These are phyloP conservation scores for Zoanthus solanderi DNA, from an alignment of 92 coral and sea anemone genomes.

Conservation along the genomic window DNA sequence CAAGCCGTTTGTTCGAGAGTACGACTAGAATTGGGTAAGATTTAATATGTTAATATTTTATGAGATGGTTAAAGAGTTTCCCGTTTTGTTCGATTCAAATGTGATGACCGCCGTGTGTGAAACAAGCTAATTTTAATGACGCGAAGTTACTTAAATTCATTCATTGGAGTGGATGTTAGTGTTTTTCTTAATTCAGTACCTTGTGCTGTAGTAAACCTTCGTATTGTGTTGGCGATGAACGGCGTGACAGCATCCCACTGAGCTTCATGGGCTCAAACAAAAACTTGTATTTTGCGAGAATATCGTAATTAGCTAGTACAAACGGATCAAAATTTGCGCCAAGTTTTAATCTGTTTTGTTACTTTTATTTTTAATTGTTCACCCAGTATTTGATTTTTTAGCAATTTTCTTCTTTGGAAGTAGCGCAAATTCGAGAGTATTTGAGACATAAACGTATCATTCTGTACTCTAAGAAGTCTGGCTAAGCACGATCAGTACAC, in stretches of 20 bases:
- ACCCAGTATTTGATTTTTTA: no score
- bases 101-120: not conserved
- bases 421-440: no score
- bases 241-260: not conserved
- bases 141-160: not conserved
- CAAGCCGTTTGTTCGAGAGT: constrained; percentile 68
- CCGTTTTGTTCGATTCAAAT: not conserved
- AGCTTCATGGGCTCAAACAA: not conserved
- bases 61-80: not conserved
- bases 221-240: not conserved
- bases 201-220: not conserved
- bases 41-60: constrained; percentile 20
- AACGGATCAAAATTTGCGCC: no score
- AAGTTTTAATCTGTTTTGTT: no score
- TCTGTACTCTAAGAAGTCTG: no score
- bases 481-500: no score
- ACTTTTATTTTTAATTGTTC: no score
- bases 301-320: not conserved
- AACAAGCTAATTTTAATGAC: not conserved
- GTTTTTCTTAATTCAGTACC: not conserved
- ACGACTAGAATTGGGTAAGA: constrained; percentile 82
- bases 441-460: no score
- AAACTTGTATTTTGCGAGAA: not conserved
- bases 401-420: no score
- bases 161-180: not conserved